Conservation (phyloP, 2,797 vertebrate genomes). For the Toxotes lorentzi region DNA sequence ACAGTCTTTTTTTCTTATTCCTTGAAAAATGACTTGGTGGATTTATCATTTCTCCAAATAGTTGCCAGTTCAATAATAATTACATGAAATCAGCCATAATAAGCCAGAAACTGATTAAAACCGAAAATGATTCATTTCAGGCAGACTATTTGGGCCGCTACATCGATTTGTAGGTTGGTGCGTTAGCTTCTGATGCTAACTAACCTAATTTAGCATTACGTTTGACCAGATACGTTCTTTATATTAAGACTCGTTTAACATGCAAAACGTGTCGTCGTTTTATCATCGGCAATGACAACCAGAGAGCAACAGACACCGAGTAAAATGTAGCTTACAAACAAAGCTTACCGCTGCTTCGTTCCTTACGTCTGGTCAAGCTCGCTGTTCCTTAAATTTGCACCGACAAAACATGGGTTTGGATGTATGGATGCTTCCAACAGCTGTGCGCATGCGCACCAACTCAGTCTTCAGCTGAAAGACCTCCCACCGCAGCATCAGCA, state of each 20-base stretch:
- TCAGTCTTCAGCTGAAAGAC: background rate
- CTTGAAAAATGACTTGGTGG: background rate
- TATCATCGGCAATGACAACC: background rate
- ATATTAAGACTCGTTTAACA: background rate
- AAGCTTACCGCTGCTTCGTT: constrained; percentile 34
- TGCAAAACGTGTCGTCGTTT: background rate
- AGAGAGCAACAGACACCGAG: background rate
- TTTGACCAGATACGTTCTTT: background rate
- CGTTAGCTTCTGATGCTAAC: constrained; percentile 44
- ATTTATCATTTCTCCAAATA: background rate
- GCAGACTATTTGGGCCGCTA: background rate
- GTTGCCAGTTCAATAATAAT: background rate
- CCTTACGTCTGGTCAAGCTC: background rate
- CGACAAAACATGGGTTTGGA: constrained; percentile 36
- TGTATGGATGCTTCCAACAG: constrained; percentile 11
- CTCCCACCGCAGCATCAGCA: constrained; percentile 73
- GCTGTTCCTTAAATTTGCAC: constrained; percentile 9
- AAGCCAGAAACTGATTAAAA: background rate
- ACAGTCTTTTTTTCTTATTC: background rate
- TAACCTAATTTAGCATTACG: constrained; percentile 2
- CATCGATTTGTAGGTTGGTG: constrained; percentile 14
- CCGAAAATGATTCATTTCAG: fast-evolving
- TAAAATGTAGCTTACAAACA: background rate
- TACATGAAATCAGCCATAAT: background rate
- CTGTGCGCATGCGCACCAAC: constrained; percentile 66